Evolutionary conservation across 1,140 invertebrate species (phyloP).

Genomic region (Glomeris maerens): DNA sequence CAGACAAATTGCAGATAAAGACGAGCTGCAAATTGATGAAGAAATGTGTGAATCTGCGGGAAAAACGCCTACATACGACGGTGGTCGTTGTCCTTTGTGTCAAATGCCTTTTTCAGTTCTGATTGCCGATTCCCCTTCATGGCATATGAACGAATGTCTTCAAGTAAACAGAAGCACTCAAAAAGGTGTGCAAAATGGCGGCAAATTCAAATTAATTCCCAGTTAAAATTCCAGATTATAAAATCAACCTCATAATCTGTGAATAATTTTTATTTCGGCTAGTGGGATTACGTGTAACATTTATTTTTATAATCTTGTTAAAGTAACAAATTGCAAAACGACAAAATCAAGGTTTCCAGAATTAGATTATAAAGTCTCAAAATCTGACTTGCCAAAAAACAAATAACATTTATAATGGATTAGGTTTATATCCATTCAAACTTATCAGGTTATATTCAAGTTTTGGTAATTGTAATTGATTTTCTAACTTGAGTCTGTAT

Average conservation of each 20-base stretch:
- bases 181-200: background rate
- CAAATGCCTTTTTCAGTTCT: no score
- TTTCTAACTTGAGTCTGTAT: no score
- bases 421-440: background rate
- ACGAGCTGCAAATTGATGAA: no score
- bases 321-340: background rate
- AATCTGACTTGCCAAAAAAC: background rate
- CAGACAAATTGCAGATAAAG: no score
- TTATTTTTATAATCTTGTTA: background rate
- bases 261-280: no score
- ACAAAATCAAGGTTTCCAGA: background rate
- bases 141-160: no score
- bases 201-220: background rate
- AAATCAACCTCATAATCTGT: no score
- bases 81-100: no score
- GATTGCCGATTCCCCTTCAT: no score
- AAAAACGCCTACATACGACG: no score
- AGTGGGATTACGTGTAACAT: background rate
- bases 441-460: background rate
- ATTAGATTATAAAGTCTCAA: background rate
- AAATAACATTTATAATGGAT: background rate
- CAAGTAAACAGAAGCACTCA: no score
- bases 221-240: background rate
- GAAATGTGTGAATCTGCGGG: no score
- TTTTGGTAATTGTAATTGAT: background rate